These are phyloP conservation scores for Omphaloscelis lunosa DNA, from an alignment of 2,888 invertebrate genomes.

Conservation along the genomic window DNA sequence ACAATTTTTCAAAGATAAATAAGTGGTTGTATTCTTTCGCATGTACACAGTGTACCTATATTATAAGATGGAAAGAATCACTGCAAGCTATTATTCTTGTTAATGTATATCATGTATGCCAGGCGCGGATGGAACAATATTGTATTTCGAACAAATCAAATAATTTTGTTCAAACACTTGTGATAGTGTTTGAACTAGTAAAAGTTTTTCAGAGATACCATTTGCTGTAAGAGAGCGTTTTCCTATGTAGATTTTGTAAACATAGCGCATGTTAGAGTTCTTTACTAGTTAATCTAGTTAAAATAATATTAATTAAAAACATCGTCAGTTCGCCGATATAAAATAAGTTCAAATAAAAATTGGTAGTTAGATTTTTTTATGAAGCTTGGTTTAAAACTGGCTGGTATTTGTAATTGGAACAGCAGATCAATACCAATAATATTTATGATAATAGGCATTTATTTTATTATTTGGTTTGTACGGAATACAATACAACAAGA, in stretches of 20 bases:
- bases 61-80: conserved; percentile 4
- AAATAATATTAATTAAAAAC: background rate
- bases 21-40: background rate
- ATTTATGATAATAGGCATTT: background rate
- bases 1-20: background rate
- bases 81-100: background rate
- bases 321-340: background rate
- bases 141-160: conserved; percentile 39
- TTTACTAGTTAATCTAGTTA: background rate
- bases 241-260: background rate
- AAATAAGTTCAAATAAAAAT: background rate
- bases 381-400: background rate
- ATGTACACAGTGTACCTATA: background rate
- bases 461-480: conserved; percentile 8
- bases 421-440: background rate
- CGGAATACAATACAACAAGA: background rate
- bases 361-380: background rate
- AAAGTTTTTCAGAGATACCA: background rate
- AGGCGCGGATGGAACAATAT: background rate
- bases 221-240: background rate
- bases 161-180: conserved; percentile 4
- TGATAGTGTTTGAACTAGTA: background rate
- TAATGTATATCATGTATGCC: background rate
- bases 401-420: background rate
- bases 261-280: background rate